Evolutionary conservation across 2,888 invertebrate genomes (phyloP).

Genomic region (Tipula lateralis): DNA sequence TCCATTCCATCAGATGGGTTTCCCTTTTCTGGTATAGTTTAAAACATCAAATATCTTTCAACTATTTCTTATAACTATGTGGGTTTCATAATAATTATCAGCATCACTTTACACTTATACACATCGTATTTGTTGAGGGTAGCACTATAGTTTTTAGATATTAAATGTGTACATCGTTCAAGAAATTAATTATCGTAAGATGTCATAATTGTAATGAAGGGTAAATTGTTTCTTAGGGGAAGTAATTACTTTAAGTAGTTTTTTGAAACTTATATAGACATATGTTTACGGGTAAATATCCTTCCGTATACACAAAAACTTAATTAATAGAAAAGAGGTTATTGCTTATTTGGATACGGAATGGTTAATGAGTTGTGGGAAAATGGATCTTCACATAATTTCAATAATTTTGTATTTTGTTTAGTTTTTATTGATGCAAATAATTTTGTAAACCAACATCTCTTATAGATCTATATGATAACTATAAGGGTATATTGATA

Average conservation of each 20-base stretch:
- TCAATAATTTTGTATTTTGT: too few relatives aligned
- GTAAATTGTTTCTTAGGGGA: not conserved
- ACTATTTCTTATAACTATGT: conserved; percentile 12
- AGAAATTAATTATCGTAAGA: not conserved
- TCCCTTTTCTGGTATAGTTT: not conserved
- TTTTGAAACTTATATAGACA: not conserved
- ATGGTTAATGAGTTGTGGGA: not conserved
- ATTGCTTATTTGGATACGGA: not conserved
- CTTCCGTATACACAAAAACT: not conserved
- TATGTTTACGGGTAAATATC: not conserved
- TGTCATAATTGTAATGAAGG: not conserved
- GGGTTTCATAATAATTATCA: not conserved
- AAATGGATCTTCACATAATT: too few relatives aligned
- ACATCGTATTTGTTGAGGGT: not conserved
- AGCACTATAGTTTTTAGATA: not conserved
- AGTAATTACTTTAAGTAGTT: not conserved
- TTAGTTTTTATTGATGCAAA: too few relatives aligned
- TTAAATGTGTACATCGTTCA: not conserved
- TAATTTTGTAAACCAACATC: too few relatives aligned
- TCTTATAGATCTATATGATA: too few relatives aligned
- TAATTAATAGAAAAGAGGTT: not conserved
- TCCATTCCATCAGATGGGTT: not conserved
- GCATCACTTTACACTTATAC: not conserved
- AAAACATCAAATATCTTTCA: not conserved
- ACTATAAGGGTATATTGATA: too few relatives aligned